These are phyloP conservation scores for Flexamia atlantica DNA, from an alignment of 2,888 invertebrate species.

Conservation along the genomic window DNA sequence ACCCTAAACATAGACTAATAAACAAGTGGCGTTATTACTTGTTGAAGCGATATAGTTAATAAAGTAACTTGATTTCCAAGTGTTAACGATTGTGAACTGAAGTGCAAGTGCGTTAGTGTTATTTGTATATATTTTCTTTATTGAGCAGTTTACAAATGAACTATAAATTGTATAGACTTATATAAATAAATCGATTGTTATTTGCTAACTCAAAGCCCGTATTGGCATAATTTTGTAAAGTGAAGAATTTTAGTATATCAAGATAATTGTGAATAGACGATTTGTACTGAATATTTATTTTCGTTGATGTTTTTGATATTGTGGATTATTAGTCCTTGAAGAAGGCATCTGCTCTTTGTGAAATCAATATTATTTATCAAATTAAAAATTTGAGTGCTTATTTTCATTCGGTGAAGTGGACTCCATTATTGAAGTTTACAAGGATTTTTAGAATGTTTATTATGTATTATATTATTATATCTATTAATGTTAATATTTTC, in stretches of 20 bases:
- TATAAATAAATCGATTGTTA: conserved; percentile 56
- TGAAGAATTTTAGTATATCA: conserved; percentile 54
- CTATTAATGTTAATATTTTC: conserved; percentile 60
- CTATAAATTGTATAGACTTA: conserved; percentile 58
- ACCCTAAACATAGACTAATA: conserved; percentile 59
- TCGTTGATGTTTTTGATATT: conserved; percentile 58
- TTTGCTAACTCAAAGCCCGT: conserved; percentile 53
- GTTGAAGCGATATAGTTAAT: conserved; percentile 50
- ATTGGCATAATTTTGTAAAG: conserved; percentile 58
- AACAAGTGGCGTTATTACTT: conserved; percentile 54
- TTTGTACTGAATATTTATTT: conserved; percentile 59
- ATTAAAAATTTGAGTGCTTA: conserved; percentile 53
- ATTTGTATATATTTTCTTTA: conserved; percentile 46
- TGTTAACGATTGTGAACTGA: conserved; percentile 46
- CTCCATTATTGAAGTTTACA: conserved; percentile 15
- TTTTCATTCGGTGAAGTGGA: conserved; percentile 50
- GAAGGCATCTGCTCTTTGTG: conserved; percentile 21
- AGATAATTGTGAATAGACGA: conserved; percentile 48
- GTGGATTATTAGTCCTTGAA: conserved; percentile 52
- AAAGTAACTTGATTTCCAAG: conserved; percentile 49
- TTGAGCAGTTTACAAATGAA: conserved; percentile 44
- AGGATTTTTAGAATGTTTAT: conserved; percentile 38
- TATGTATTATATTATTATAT: conserved; percentile 62
- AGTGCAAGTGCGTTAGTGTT: conserved; percentile 36
- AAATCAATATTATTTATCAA: conserved; percentile 53